These are phyloP conservation scores for Sebastes itinus DNA, from an alignment of 2,797 vertebrate species.

Conservation along the genomic window DNA sequence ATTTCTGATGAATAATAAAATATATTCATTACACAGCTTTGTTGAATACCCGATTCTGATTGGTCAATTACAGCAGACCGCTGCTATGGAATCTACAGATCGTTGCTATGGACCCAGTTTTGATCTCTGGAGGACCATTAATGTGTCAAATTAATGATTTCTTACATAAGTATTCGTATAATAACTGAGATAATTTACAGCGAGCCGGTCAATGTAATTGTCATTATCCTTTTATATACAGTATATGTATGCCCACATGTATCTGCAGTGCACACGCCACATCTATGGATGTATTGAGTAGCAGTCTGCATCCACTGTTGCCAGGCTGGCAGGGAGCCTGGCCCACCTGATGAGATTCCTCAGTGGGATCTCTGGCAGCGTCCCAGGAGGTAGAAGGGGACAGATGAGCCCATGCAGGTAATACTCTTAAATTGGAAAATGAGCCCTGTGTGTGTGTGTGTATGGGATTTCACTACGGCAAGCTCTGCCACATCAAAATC, in stretches of 20 bases:
- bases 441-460: background rate
- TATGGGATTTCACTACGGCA: background rate
- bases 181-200: too few relatives aligned
- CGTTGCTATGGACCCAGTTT: too few relatives aligned
- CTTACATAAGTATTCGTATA: fast-evolving
- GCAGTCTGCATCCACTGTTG: constrained; percentile 3
- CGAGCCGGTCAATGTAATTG: too few relatives aligned
- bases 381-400: constrained; percentile 8
- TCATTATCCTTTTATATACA: too few relatives aligned
- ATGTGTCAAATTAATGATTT: fast-evolving
- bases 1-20: background rate
- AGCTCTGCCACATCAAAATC: background rate
- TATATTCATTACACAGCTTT: too few relatives aligned
- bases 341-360: constrained; percentile 30
- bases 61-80: too few relatives aligned
- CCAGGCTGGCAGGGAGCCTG: background rate
- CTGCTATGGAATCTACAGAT: too few relatives aligned
- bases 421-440: constrained; percentile 24
- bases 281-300: background rate
- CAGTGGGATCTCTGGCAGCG: constrained; percentile 8
- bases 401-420: constrained; percentile 21
- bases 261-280: background rate
- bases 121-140: too few relatives aligned
- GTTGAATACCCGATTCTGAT: too few relatives aligned
- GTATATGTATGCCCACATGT: background rate